Conservation (phyloP, 2,888 invertebrate genomes). For the Idaea aversata region DNA sequence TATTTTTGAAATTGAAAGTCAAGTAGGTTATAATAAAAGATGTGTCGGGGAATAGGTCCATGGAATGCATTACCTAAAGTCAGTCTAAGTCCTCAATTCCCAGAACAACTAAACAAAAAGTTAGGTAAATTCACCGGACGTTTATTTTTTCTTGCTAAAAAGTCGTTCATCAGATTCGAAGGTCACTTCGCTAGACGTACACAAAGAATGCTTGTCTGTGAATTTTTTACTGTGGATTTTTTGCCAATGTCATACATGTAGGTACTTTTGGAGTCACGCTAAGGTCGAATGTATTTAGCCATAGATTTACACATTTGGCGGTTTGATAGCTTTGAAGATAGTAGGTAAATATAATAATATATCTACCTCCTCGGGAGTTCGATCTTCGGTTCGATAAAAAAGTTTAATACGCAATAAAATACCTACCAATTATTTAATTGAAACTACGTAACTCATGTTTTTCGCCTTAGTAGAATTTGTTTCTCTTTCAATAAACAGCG, state of each 20-base stretch:
- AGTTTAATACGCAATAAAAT: too few species aligned
- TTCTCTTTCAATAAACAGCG: too few species aligned
- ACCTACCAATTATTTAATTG: too few species aligned
- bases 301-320: slow-evolving; percentile 59
- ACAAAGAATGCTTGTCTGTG: slow-evolving; percentile 74
- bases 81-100: slow-evolving; percentile 57
- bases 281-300: slow-evolving; percentile 67
- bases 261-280: slow-evolving; percentile 62
- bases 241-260: slow-evolving; percentile 73
- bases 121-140: slow-evolving; percentile 78
- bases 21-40: slow-evolving; percentile 43
- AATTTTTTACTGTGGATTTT: slow-evolving; percentile 68
- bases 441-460: too few species aligned
- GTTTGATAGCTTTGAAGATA: slow-evolving; percentile 30
- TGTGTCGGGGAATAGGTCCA: slow-evolving; percentile 7
- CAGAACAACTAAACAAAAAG: slow-evolving; percentile 69
- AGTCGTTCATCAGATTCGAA: slow-evolving; percentile 72
- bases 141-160: slow-evolving; percentile 63
- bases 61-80: slow-evolving; percentile 66
- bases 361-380: background rate
- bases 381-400: background rate
- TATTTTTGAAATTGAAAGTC: slow-evolving; percentile 48
- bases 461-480: too few species aligned
- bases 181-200: slow-evolving; percentile 70
- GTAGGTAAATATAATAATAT: background rate